Evolutionary conservation across 2,797 vertebrate genomes (phyloP), one percentile per base, ranked within the genome.

Genomic region (Echeneis naucrates): DNA sequence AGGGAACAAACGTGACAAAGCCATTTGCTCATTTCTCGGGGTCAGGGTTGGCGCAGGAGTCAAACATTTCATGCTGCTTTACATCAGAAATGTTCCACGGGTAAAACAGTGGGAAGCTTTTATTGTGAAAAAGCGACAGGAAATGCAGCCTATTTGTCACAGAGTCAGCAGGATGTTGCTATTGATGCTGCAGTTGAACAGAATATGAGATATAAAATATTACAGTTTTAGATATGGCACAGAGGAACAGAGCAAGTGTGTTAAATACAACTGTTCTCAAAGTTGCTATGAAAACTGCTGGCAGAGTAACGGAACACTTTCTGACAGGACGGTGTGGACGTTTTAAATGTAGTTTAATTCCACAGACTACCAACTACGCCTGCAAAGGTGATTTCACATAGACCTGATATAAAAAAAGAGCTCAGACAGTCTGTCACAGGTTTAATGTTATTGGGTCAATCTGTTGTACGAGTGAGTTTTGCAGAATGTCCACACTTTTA

Each of bases 211-310:
- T 5, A 24, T 5, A 13, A 24, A 12, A 48, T 13, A 6, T 48
- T 48, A 9, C 21, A 4, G 8, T 45, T 45, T 45, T 21, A 45
- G n/a, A 38, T 13, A 38, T 13, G 38, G 37, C 38, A 40, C 38
- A 40, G 40, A 19, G 42, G 42, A 44, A 12, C 45, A 23, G 10
- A 23, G n/a, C 47, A 11, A 47, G 19, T n/a, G 4, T 23, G 47
- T 45, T 45, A 45, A 21, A 45, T 21, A n/a, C n/a, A 50, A 27
- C 44, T 66, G 63, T 76, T 77, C 70, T 52, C 13, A 30, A 52
- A 77, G 62, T 72, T 38, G 21, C 26, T 51, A 1, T 68, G 58
- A 74, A 72, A 80, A 58, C 27, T 76, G 68, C 75, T 77, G 77
- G 78, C 64, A 50, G 42, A 53, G 71, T 14, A 61, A 19, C 50